Conservation (phyloP, 2,888 invertebrate genomes). For the Apamea epomidion region DNA sequence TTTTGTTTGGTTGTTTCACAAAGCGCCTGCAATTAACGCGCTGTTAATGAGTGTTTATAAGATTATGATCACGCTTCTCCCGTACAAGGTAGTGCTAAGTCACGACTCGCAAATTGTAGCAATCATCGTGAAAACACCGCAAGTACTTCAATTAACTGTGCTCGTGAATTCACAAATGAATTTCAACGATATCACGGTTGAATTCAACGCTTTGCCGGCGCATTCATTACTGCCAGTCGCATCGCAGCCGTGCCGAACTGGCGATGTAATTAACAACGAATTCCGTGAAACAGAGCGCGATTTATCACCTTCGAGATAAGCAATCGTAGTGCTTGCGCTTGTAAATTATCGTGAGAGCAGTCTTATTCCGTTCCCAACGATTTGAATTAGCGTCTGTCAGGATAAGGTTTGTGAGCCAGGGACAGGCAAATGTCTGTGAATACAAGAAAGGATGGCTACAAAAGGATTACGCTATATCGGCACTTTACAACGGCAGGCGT, state of each 20-base stretch:
- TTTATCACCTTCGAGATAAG: conserved; percentile 68
- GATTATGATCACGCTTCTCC: conserved; percentile 45
- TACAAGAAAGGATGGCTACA: conserved; percentile 52
- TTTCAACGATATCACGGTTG: conserved; percentile 72
- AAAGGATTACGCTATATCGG: conserved; percentile 66
- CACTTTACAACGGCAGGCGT: conserved; percentile 49
- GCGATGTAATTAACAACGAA: conserved; percentile 79
- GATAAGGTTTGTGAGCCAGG: conserved; percentile 47
- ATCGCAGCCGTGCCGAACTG: conserved; percentile 65
- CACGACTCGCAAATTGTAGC: conserved; percentile 49
- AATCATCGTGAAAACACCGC: conserved; percentile 63
- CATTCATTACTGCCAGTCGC: conserved; percentile 76
- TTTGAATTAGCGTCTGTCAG: conserved; percentile 53
- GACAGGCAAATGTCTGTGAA: conserved; percentile 46
- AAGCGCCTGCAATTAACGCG: conserved; percentile 37
- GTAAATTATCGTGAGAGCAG: conserved; percentile 54
- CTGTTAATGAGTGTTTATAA: conserved; percentile 40
- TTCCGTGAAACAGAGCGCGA: conserved; percentile 69
- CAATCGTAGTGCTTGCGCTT: conserved; percentile 58
- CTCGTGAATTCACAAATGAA: conserved; percentile 70
- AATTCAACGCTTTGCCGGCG: conserved; percentile 72
- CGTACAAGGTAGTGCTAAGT: conserved; percentile 56
- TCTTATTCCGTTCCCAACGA: conserved; percentile 45
- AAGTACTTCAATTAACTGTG: conserved; percentile 67
- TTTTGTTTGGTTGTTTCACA: conserved; percentile 36